Conservation (phyloP, 2,888 invertebrate genomes). For the Limenitis camilla region DNA sequence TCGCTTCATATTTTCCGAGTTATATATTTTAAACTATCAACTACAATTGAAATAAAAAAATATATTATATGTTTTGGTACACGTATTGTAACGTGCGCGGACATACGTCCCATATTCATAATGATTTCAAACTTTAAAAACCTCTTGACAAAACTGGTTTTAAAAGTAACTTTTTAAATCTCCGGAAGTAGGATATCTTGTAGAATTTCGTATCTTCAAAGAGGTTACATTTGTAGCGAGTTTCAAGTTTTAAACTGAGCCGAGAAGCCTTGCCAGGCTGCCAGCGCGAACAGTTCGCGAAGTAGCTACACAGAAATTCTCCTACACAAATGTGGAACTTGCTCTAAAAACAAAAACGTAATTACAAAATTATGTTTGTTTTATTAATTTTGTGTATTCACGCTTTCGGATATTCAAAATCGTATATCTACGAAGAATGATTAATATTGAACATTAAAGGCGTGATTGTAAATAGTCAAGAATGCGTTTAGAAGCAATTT, state of each 20-base stretch:
- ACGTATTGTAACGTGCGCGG: too few relatives aligned
- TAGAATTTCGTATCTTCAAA: constrained; percentile 17
- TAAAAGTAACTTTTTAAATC: constrained; percentile 15
- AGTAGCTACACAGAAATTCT: constrained; percentile 13
- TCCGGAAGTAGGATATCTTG: constrained; percentile 15
- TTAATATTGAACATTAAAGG: too few relatives aligned
- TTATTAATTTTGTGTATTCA: too few relatives aligned
- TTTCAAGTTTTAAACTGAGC: constrained; percentile 17
- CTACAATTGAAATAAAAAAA: too few relatives aligned
- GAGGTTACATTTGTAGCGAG: constrained; percentile 19
- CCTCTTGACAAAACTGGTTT: neutral
- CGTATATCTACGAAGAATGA: too few relatives aligned
- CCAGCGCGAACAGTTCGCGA: too few relatives aligned
- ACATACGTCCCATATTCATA: neutral
- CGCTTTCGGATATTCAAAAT: too few relatives aligned
- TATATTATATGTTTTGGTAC: too few relatives aligned
- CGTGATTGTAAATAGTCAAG: too few relatives aligned
- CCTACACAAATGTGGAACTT: constrained; percentile 18
- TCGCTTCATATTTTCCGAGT: too few relatives aligned
- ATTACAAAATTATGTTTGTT: constrained; percentile 4
- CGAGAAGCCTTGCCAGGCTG: constrained; percentile 10
- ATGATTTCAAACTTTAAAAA: neutral
- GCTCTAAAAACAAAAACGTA: constrained; percentile 1
- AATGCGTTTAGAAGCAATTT: too few relatives aligned
- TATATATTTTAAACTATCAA: too few relatives aligned